Evolutionary conservation across 1,140 invertebrate species (phyloP), one percentile per base, ranked within the genome.

Genomic region (Melitaea cinxia): DNA sequence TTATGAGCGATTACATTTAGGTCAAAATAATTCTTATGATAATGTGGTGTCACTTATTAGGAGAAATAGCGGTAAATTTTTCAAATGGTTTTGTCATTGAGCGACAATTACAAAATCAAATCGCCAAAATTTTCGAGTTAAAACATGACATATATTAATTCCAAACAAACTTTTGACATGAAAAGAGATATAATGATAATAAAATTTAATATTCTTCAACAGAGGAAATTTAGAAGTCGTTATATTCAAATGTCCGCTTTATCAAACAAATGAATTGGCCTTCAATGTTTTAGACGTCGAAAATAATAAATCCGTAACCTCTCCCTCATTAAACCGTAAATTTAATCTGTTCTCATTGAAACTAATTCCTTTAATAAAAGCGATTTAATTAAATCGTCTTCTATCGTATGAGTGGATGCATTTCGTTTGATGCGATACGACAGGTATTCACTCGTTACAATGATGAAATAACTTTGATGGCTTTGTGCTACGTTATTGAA

Each of bases 271-370:
- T 58, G 56, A 58, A 58, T 24, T 21, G 39, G 0, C 42, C 26
- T 35, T 49, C 56, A 30, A 47, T 39, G 55, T 33, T 58, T 49
- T 15, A 58, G 42, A 42, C 7, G 42, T 47, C 17, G 14, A 15
- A 58, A 28, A 49, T 49, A 58, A 58, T 58, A 49, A 58, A 58
- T 47, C 39, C 26, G 39, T 21, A 30, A 58, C 52, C 53, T 55
- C 54, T 56, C 35, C n/a, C n/a, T 42, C 53, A 65, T 65, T 65
- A 65, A 57, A 57, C 30, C 17, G 47, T 30, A 33, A 65, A 65
- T 39, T 65, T 65, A 57, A 65, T 65, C 45, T 52, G 54, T 45
- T 47, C 53, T 64, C 45, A 47, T 65, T 65, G 52, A 65, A 57
- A 57, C 52, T 65, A 58, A 64, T 58, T 57, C 21, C 28, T 37